Base-by-base conservation (phyloP, 2,888 invertebrate species). In the Brachylomia viminalis region DNA sequence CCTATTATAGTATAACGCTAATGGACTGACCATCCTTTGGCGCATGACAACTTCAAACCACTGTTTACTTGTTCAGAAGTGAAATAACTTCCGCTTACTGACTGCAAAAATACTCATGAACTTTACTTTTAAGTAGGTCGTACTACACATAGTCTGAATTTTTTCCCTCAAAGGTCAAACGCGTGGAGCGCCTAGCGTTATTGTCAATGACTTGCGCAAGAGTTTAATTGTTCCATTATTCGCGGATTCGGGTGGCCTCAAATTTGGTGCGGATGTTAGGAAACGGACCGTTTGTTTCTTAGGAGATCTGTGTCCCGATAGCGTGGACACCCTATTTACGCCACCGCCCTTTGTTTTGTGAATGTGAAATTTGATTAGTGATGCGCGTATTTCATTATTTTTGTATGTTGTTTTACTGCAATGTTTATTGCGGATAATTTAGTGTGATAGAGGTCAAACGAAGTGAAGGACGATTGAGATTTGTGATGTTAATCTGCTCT, bases 151-250 rank as follows among this genome's bases (percentile, higher is more conserved):
- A 79, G 56, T 72, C 72, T 49, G 62, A 65, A 75, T 83, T 71
- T 80, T 84, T 84, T 75, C 83, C 72, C n/a, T 17, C 76, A 87
- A 84, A 82, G 77, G 77, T 79, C 75, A 69, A 82, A 79, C 81
- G 74, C 77, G 73, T 90, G 88, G 91, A 82, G 75, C 75, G 75
- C 84, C 77, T 82, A 84, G 82, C 68, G 87, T 89, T 89, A 89
- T 90, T 91, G 92, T 92, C 92, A 91, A 87, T 87, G 86, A 80
- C 76, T 92, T 91, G 86, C 86, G 88, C 89, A 92, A 92, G 83
- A 84, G 80, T 87, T 89, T 92, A 92, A 92, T 92, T 92, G 92
- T 92, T 92, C 89, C 86, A 91, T 91, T 92, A 90, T 91, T 83
- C 85, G 84, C 84, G 83, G 84, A 85, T 83, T 85, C 85, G 87